These are phyloP conservation scores for Napeogenes inachia DNA, from an alignment of 2,888 invertebrate species.

Conservation along the genomic window DNA sequence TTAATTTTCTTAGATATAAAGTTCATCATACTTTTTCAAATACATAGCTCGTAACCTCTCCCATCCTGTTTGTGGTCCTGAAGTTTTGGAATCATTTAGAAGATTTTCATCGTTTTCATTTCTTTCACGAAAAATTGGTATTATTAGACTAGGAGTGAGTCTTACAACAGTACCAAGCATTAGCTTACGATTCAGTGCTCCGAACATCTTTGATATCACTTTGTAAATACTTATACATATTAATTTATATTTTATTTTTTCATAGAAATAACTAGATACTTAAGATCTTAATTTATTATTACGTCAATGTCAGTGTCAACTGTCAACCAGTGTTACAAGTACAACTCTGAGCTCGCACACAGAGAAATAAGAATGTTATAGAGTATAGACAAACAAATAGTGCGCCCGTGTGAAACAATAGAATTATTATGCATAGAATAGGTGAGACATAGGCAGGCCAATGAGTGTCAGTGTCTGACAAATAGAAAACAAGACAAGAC, in stretches of 20 bases:
- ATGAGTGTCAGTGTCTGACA: too few species aligned
- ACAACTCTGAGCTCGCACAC: too few species aligned
- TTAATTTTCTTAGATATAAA: not conserved
- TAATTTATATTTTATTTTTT: not conserved
- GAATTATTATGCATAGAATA: too few species aligned
- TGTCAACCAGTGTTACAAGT: too few species aligned
- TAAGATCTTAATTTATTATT: too few species aligned
- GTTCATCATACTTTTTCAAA: constrained; percentile 55
- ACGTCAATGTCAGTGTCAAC: too few species aligned
- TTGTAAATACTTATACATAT: not conserved
- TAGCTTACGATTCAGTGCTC: constrained; percentile 27
- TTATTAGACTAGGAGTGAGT: constrained; percentile 47
- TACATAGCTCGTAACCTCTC: constrained; percentile 72
- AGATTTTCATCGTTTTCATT: constrained; percentile 46
- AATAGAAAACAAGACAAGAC: too few species aligned
- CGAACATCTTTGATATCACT: constrained; percentile 25
- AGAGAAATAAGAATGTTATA: too few species aligned
- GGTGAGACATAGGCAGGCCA: too few species aligned
- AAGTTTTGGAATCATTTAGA: constrained; percentile 28
- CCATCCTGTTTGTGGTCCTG: constrained; percentile 58
- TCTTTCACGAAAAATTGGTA: constrained; percentile 43
- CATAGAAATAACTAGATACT: too few species aligned
- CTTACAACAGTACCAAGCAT: constrained; percentile 52
- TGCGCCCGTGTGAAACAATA: too few species aligned
- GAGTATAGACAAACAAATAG: too few species aligned